These are phyloP conservation scores for Ephestia elutella DNA, from an alignment of 1,140 invertebrate genomes.

Conservation along the genomic window DNA sequence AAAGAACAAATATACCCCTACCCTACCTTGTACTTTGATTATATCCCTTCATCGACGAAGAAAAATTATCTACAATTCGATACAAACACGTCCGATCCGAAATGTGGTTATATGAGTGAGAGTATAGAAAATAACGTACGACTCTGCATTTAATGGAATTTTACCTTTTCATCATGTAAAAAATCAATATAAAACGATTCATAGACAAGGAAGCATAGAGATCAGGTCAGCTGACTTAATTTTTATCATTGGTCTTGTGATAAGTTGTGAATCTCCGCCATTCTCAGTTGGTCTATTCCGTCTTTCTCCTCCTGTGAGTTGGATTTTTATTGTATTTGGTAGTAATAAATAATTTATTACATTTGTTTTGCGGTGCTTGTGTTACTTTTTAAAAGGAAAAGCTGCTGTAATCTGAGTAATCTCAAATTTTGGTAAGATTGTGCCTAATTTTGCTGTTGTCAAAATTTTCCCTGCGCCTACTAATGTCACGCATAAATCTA, in stretches of 20 bases:
- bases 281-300: conserved; percentile 70
- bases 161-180: conserved; percentile 10
- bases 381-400: conserved; percentile 33
- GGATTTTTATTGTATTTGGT: conserved; percentile 35
- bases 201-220: conserved; percentile 57
- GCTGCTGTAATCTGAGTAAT: conserved; percentile 21
- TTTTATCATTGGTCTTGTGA: conserved; percentile 75
- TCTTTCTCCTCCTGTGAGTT: conserved; percentile 68
- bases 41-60: too few species aligned
- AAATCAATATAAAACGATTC: conserved; percentile 50
- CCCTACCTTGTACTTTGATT: too few species aligned
- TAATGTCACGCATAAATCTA: conserved; percentile 29
- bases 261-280: conserved; percentile 71
- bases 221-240: conserved; percentile 70
- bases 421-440: conserved; percentile 38
- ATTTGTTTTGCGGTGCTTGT: conserved; percentile 37
- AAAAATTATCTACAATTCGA: too few species aligned
- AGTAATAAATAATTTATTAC: conserved; percentile 23
- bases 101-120: too few species aligned
- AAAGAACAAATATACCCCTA: too few species aligned
- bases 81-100: too few species aligned
- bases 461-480: conserved; percentile 21
- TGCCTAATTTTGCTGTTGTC: conserved; percentile 31
- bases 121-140: too few species aligned
- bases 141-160: background rate